Evolutionary conservation across 2,888 invertebrate genomes (phyloP).

Genomic region (Chymomyza procnemis): DNA sequence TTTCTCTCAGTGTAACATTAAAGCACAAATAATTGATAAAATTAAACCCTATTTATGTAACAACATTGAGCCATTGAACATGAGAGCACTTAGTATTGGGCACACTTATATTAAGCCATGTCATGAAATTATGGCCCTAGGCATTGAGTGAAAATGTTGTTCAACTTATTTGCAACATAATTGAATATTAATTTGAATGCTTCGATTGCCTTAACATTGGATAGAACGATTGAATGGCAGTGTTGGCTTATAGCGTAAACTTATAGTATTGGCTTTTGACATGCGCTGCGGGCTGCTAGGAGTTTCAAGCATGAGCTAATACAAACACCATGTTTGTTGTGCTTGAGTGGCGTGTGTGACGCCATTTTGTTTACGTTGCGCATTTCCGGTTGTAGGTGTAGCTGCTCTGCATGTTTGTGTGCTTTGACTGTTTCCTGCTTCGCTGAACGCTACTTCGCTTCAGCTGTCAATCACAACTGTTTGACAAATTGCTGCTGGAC

Average conservation of each 20-base stretch:
- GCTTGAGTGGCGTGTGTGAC: slow-evolving; percentile 22
- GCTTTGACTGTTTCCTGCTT: slow-evolving; percentile 28
- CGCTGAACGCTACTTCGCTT: slow-evolving; percentile 39
- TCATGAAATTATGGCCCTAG: neutral
- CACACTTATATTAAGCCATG: neutral
- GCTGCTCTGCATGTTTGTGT: slow-evolving; percentile 9
- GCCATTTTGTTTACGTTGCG: slow-evolving; percentile 60
- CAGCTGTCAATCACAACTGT: slow-evolving; percentile 69
- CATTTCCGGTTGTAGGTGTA: slow-evolving; percentile 38
- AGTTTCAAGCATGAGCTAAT: neutral
- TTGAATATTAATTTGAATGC: slow-evolving; percentile 63
- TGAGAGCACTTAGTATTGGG: neutral
- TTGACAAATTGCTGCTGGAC: slow-evolving; percentile 71
- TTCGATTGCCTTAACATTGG: slow-evolving; percentile 33
- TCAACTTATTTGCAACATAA: slow-evolving; percentile 47
- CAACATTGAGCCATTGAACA: neutral
- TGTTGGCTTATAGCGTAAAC: neutral
- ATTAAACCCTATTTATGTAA: neutral
- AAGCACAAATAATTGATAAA: neutral
- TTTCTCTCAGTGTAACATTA: neutral
- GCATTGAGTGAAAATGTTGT: slow-evolving; percentile 19
- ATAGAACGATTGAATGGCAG: slow-evolving; percentile 32
- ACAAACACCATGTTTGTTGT: slow-evolving; percentile 8
- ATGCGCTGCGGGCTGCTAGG: slow-evolving; percentile 24
- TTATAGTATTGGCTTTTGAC: slow-evolving; percentile 19